Evolutionary conservation across 2,888 invertebrate genomes (phyloP), one percentile per base, ranked within the genome.

Genomic region (Nematopogon swammerdamellus): DNA sequence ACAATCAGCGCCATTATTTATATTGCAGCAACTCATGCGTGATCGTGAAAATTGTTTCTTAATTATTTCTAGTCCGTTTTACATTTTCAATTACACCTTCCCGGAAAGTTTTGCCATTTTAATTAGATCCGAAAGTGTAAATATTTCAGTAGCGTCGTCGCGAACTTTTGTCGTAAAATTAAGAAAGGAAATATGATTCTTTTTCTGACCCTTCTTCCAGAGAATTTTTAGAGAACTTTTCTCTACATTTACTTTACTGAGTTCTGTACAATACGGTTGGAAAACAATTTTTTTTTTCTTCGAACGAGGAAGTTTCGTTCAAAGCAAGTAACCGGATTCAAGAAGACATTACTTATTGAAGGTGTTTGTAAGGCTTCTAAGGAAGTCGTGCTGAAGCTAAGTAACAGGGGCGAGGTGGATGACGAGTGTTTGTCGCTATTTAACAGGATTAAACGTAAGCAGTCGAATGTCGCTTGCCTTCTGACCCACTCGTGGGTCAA

Each of bases 11-110:
- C 65, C 69, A 72, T 70, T 70, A 77, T 75, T 79, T 73, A 72
- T 72, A 62, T 60, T 65, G 71, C 59, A 67, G 59, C 72, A 64
- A 73, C 68, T 77, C 75, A 77, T 73, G 79, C 77, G 73, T 77
- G 72, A 68, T 68, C 64, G 65, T 68, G 68, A 62, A 67, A 79
- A 77, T 77, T 77, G 76, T 76, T 79, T 72, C 69, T 75, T 71
- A 64, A 74, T 75, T 75, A 73, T 73, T 75, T 72, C 59, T 64
- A 60, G 67, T 68, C 74, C 77, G 73, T 75, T 72, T 70, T 70
- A 67, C 69, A 17, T 49, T 36, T 36, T 36, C 8, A 14, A 47
- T 47, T 47, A 30, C 17, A 30, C 11, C 16, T 29, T 30, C 11
- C 30, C 29, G 3, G 8, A 36, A 36, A 36, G 36, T 36, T 36